Evolutionary conservation across 2,797 vertebrate genomes (phyloP).

Genomic region (Rhinogobio ventralis): DNA sequence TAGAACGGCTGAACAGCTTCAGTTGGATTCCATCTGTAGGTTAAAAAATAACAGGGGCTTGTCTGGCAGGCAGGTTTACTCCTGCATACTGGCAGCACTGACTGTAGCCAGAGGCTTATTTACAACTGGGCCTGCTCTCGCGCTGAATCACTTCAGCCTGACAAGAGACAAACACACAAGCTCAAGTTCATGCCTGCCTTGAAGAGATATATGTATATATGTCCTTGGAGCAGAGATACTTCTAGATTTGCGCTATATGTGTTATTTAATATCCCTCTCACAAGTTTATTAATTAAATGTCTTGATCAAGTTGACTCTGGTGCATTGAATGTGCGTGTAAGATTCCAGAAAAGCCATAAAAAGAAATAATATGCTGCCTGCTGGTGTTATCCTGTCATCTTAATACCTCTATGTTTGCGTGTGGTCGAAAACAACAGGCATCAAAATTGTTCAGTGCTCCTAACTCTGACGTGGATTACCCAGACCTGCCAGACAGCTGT

Average conservation of each 20-base stretch:
- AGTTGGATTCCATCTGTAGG: conserved; percentile 54
- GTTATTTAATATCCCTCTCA: conserved; percentile 69
- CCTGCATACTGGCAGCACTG: conserved; percentile 62
- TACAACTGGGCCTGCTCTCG: conserved; percentile 62
- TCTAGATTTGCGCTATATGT: conserved; percentile 59
- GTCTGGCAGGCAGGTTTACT: conserved; percentile 55
- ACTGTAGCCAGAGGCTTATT: conserved; percentile 64
- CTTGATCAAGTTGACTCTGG: conserved; percentile 52
- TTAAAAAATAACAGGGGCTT: conserved; percentile 56
- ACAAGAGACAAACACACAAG: conserved; percentile 62
- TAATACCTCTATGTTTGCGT: conserved; percentile 53
- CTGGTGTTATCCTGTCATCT: conserved; percentile 59
- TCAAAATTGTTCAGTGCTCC: conserved; percentile 29
- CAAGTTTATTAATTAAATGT: conserved; percentile 65
- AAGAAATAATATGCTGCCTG: conserved; percentile 1
- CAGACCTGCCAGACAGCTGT: conserved; percentile 38
- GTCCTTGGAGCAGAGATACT: conserved; percentile 45
- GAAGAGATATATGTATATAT: conserved; percentile 59
- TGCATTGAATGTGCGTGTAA: conserved; percentile 53
- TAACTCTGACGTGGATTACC: conserved; percentile 37
- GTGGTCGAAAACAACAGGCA: conserved; percentile 61
- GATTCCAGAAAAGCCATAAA: not conserved
- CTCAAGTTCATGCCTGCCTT: conserved; percentile 71
- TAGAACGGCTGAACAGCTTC: not conserved
- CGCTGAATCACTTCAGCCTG: conserved; percentile 64